A percentile compares a stretch with the other conserved stretches of the same genome.
These are phyloP conservation scores for Pristionchus fissidentatus DNA, from an alignment of 2,888 invertebrate genomes.

Conservation along the genomic window DNA sequence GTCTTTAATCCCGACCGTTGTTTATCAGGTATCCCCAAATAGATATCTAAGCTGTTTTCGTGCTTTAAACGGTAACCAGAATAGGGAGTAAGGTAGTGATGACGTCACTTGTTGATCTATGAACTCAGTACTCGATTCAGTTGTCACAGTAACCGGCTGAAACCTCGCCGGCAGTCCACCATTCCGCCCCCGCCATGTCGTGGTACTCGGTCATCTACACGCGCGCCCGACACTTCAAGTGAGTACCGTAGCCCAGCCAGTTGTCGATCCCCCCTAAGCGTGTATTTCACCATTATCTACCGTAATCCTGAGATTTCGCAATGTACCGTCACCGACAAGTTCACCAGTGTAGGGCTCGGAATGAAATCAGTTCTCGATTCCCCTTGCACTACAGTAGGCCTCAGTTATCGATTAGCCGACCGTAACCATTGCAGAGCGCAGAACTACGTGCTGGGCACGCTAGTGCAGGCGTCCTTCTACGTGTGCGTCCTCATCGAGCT, in stretches of 20 bases:
- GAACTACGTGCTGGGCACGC: not conserved
- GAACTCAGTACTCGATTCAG: not conserved
- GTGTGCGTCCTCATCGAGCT: constrained; percentile 22
- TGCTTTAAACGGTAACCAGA: too few relatives aligned
- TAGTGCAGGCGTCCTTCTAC: constrained; percentile 37
- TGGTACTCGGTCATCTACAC: constrained; percentile 70
- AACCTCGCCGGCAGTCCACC: not conserved
- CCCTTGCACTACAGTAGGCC: too few relatives aligned
- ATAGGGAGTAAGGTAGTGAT: not conserved
- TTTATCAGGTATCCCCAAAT: not conserved
- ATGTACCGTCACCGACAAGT: not conserved
- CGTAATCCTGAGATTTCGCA: not conserved
- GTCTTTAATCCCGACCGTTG: not conserved
- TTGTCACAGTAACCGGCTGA: not conserved
- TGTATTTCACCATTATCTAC: not conserved
- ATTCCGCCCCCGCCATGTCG: constrained; percentile 56
- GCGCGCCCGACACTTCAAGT: constrained; percentile 59
- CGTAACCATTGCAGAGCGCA: not conserved
- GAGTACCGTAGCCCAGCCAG: not conserved
- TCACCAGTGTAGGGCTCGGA: too few relatives aligned
- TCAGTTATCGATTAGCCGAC: not conserved
- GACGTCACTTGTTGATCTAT: not conserved
- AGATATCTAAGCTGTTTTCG: too few relatives aligned
- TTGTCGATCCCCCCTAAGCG: not conserved
- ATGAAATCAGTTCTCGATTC: too few relatives aligned